A percentile compares a stretch with the other conserved stretches of the same genome.
phyloP scores from a whole-genome alignment of 2,113 vertebrate genomes.

The Sebastes schlegelii region DNA sequence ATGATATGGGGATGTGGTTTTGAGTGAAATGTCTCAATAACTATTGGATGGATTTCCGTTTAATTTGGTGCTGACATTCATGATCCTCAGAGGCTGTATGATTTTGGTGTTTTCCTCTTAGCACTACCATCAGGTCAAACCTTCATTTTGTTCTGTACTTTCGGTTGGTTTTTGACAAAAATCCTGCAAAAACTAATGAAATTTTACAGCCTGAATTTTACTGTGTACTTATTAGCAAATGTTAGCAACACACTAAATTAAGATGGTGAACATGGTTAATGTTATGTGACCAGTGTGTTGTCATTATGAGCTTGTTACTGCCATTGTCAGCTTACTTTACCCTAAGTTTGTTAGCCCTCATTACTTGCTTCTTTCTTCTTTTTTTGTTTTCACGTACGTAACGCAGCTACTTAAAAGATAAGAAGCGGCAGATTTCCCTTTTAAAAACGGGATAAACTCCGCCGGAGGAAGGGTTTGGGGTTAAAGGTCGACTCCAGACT shows the following conservation, averaged over 20 bases:
- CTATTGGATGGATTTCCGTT: no score
- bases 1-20: background rate
- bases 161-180: background rate
- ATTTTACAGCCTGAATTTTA: background rate
- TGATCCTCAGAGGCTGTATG: background rate
- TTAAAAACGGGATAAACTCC: slow-evolving; percentile 46
- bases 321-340: background rate
- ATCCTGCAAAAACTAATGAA: background rate
- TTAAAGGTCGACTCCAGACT: slow-evolving; percentile 42
- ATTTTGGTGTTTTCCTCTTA: background rate
- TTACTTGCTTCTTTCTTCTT: background rate
- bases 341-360: background rate
- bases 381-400: background rate
- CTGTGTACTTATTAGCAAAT: background rate
- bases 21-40: background rate
- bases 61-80: background rate
- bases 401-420: slow-evolving; percentile 3
- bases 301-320: background rate
- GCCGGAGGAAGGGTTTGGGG: slow-evolving; percentile 1
- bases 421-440: slow-evolving; percentile 37
- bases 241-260: no score
- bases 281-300: background rate
- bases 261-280: background rate
- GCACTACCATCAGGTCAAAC: background rate
- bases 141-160: background rate